Percentiles rank a stretch among this genome's conserved stretches.
Evolutionary conservation across 2,888 invertebrate genomes (phyloP).

Genomic region (Mycalesis mineus): DNA sequence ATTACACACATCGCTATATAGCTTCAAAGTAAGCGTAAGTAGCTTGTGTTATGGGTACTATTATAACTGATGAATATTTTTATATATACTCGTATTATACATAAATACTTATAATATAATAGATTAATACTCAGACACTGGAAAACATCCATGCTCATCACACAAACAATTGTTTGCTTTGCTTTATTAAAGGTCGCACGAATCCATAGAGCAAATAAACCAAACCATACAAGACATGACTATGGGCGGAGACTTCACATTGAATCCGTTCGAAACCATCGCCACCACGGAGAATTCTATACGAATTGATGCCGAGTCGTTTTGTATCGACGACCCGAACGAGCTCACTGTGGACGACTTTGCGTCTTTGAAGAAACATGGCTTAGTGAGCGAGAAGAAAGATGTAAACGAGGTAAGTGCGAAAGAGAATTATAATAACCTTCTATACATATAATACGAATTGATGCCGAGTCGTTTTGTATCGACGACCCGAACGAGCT

Average conservation of each 20-base stretch:
- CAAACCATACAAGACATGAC: constrained; percentile 76
- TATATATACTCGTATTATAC: too few relatives aligned
- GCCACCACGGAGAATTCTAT: constrained; percentile 59
- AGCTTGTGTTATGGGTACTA: too few relatives aligned
- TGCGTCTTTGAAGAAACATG: constrained; percentile 68
- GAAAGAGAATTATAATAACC: not conserved
- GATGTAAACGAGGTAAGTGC: constrained; percentile 59
- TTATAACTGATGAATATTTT: too few relatives aligned
- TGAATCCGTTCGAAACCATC: constrained; percentile 68
- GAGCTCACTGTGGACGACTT: constrained; percentile 71
- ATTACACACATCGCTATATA: too few relatives aligned
- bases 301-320: constrained; percentile 62
- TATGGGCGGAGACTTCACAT: constrained; percentile 63
- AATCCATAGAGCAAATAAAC: constrained; percentile 70
- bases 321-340: constrained; percentile 58
- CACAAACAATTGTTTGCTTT: not conserved
- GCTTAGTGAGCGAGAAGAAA: constrained; percentile 58
- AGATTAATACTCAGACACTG: too few relatives aligned
- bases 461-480: too few relatives aligned
- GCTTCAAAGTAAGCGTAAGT: too few relatives aligned
- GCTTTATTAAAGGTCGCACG: constrained; percentile 46
- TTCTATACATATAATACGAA: too few relatives aligned
- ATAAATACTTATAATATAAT: too few relatives aligned
- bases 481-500: too few relatives aligned
- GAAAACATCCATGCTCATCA: too few relatives aligned